Conservation (phyloP, 37 sponge, comb jelly and placozoan species). For the Aphrocallistes beatrix region DNA sequence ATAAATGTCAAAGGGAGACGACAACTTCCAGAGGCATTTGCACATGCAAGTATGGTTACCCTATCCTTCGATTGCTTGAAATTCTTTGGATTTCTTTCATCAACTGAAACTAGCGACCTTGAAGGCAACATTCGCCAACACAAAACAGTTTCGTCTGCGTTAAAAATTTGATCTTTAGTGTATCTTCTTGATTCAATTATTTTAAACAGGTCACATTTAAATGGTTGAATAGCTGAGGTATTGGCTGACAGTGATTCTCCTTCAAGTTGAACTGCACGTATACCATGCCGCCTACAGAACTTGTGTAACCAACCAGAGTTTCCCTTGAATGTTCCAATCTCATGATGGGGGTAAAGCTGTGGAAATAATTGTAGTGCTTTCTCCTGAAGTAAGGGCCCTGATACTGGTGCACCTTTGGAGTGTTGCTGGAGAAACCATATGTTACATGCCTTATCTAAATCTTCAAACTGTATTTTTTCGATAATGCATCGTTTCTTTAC, state of each 20-base stretch:
- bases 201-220: constrained; percentile 12
- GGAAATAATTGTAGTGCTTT: constrained; percentile 20
- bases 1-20: too few relatives aligned
- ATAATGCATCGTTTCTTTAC: constrained; percentile 30
- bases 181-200: constrained; percentile 19
- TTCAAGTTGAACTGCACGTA: background rate
- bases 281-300: constrained; percentile 25
- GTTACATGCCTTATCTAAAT: constrained; percentile 25
- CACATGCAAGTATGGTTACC: too few relatives aligned
- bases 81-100: constrained; percentile 25
- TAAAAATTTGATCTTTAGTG: constrained; percentile 34
- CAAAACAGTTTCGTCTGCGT: constrained; percentile 34
- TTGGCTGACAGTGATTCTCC: constrained; percentile 31
- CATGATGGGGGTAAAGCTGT: constrained; percentile 22
- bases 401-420: constrained; percentile 31
- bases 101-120: constrained; percentile 23
- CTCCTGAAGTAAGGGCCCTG: constrained; percentile 26
- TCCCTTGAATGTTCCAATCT: constrained; percentile 21
- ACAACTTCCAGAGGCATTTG: too few relatives aligned
- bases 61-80: too few relatives aligned
- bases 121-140: constrained; percentile 29
- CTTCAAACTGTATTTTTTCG: constrained; percentile 3
- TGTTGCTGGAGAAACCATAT: constrained; percentile 31
- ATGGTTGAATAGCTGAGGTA: constrained; percentile 26
- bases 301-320: constrained; percentile 31